Base-by-base conservation (phyloP, 2,797 vertebrate genomes). In the Coregonus ussuriensis region DNA sequence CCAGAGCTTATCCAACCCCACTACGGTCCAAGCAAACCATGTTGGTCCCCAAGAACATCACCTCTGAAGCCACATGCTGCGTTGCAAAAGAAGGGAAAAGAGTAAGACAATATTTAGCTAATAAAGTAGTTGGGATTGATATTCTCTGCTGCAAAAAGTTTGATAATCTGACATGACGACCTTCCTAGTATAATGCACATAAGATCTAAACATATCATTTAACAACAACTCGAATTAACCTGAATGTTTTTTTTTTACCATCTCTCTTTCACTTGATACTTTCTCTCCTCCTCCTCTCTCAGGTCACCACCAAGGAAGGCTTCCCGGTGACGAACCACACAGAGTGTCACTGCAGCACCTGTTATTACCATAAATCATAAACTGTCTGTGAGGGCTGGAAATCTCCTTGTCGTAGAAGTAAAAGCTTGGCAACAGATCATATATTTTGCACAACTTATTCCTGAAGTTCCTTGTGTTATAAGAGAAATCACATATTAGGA, bases 1-100 rank as follows among this genome's bases (percentile, higher is more conserved):
- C 98, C 56, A 96, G 96, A 79, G 97, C 98, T 0, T 99, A 97
- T 80, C 98, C 98, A 0, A 99, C 98, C 9, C 97, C 98, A 0
- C 93, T 96, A 81, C 94, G 93, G 71, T 95, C 96, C 85, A 98
- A 96, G 93, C 95, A 94, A 90, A 96, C 95, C 0, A 99, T 99
- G 98, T 79, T 92, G 0, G 95, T 96, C 72, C 95, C 94, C 3
- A 99, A 99, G 90, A 99, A 99, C 78, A 98, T 99, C 88, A 95
- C 95, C 53, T 95, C 94, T 52, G 94, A 95, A 87, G 94, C 95
- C 71, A 95, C 96, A 0, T 99, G 98, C 90, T 99, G 98, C 1
- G 97, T 99, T 65, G 97, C 98, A 74, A 98, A 94, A 92, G 86
- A 95, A 77, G 93, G 94, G 81, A 91, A 93, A 68, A 93, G 92